phyloP scores from a whole-genome alignment of 2,113 vertebrate species.

The Anoura caudifer region DNA sequence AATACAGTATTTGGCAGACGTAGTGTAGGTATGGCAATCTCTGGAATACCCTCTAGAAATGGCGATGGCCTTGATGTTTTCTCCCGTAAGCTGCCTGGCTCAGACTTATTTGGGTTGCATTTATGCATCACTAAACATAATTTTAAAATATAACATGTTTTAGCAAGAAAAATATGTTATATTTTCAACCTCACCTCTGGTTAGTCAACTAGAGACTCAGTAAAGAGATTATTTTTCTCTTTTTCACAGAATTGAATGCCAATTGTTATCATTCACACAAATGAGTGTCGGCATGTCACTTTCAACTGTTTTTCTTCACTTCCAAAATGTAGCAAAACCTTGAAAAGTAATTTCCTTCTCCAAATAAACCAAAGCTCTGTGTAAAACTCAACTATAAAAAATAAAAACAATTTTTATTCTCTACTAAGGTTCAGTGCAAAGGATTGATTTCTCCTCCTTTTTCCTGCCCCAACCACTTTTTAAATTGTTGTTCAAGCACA shows the following conservation, averaged over 20 bases:
- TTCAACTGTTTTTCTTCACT: neutral
- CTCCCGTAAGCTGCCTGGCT: neutral
- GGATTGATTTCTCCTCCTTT: neutral
- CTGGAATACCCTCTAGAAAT: neutral
- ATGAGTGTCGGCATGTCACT: neutral
- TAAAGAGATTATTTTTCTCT: neutral
- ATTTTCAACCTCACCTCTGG: neutral
- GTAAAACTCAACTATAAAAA: neutral
- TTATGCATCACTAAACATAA: neutral
- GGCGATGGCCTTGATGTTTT: fast-evolving
- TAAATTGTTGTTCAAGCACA: no score
- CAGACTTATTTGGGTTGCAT: neutral
- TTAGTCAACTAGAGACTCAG: no score
- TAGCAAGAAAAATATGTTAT: neutral
- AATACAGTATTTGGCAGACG: neutral
- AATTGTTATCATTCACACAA: no score
- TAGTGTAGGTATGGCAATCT: fast-evolving
- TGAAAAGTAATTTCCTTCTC: neutral
- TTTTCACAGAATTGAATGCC: neutral
- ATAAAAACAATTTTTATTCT: neutral
- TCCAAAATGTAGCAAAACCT: neutral
- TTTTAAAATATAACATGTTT: neutral
- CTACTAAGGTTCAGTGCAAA: neutral
- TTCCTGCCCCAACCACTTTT: neutral
- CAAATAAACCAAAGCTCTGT: neutral